These are phyloP conservation scores for Columba livia DNA, from an alignment of 2,113 vertebrate species.

Conservation along the genomic window DNA sequence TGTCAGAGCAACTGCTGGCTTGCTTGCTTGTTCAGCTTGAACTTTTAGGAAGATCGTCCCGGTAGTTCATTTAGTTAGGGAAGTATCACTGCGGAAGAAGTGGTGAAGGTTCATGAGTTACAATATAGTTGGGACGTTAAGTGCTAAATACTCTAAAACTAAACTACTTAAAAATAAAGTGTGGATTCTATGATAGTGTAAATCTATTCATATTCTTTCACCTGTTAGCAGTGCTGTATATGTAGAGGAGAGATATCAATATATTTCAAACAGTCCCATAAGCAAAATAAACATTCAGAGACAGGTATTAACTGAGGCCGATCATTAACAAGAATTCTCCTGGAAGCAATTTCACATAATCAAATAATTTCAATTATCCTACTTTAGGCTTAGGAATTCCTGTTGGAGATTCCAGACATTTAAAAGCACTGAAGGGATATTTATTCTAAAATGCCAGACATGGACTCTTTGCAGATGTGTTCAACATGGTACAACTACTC, in stretches of 20 bases:
- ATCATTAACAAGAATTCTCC: not conserved
- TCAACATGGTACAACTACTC: fast-evolving
- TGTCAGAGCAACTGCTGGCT: not conserved
- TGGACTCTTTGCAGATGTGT: not conserved
- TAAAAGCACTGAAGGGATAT: not conserved
- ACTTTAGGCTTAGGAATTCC: conserved; percentile 20
- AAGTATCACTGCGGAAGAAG: not conserved
- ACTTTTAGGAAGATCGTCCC: not conserved
- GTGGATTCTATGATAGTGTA: not conserved
- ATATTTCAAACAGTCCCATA: not conserved
- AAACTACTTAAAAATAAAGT: not conserved
- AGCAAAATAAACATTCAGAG: not conserved
- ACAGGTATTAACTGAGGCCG: not conserved
- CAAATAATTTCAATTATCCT: not conserved
- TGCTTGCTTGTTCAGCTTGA: not conserved
- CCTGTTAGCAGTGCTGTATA: not conserved
- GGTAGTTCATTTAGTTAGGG: not conserved
- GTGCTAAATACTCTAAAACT: not conserved
- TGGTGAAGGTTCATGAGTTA: not conserved
- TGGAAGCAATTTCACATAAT: not conserved
- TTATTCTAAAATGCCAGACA: not conserved
- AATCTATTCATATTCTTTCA: not conserved
- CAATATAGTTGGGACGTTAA: not conserved
- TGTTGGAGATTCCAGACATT: not conserved
- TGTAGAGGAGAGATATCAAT: not conserved